Evolutionary conservation across 2,888 invertebrate species (phyloP), one percentile per base, ranked within the genome.

Genomic region (Scaptomyza parva): DNA sequence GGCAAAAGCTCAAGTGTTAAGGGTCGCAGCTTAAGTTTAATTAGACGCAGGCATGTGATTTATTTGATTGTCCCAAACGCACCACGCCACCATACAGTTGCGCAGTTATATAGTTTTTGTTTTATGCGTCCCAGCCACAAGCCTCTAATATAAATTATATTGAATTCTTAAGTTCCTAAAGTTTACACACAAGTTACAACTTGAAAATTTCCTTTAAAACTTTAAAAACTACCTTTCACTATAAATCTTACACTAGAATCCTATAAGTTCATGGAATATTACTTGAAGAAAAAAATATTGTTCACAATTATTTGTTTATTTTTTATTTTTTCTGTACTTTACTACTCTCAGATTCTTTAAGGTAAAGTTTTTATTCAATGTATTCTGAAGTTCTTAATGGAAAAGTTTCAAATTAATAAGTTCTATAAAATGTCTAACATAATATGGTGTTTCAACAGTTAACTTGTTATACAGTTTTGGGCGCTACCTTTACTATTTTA

Each of bases 11-110:
- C 86, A 86, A 88, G 85, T 83, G 85, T 71, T 88, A 84, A 88
- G 86, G 88, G 87, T 84, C 85, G 73, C 85, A 86, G 89, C 90
- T 90, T 89, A 88, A 90, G 88, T 89, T 89, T 89, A 89, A 89
- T 89, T 89, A 89, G 90, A 83, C 89, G 86, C 89, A 76, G 76
- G 82, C 88, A 79, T 87, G 89, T 89, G 89, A 89, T 90, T 89
- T 90, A 90, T 90, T 81, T 88, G 80, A 81, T 85, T 80, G 72
- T 61, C 68, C 63, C 67, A 30, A 66, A 52, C 33, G 59, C 60
- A 60, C 30, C 7, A 26, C 26, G 7, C 28, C 28, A 22, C 22
- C 35, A 24, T 35, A 66, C 18, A 17, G 17, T 37, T 12, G 28
- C 6, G n/a, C 26, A 54, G 39, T 35, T 39, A n/a, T 43, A 54